Base-by-base conservation (phyloP, 2,888 invertebrate genomes). In the Blomia tropicalis region DNA sequence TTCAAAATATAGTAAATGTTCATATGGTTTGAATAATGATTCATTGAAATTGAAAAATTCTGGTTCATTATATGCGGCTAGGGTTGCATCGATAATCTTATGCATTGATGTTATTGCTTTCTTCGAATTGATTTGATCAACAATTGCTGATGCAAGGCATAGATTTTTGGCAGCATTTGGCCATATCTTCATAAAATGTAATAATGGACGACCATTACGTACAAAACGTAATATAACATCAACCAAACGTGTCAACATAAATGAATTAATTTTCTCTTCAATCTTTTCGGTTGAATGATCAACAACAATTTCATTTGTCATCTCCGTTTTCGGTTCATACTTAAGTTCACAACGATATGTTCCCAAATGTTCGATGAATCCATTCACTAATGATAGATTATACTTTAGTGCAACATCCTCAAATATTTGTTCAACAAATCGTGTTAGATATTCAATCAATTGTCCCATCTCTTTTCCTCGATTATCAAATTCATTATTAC, bases 21-120 rank as follows among this genome's bases (percentile, higher is more conserved):
- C 92, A 72, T 92, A 92, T 0, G 93, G 92, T 71, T 93, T 92
- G 68, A 93, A 82, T 7, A 93, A 77, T 0, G 90, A 88, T 73
- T 93, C 93, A 72, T 93, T 91, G 73, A 93, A 90, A 73, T 93
- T 92, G 75, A 92, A 93, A 75, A 92, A 87, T 0, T 90, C 85
- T 66, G 90, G 74, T 72, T 93, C 93, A 0, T 84, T 81, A 73
- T 87, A 87, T 70, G 86, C 86, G 69, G 86, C 87, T 58, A 95
- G 76, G 22, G 92, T 75, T 0, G 87, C 84, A 1, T 87, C 88
- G 58, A 92, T 86, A 23, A 88, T 84, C 70, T 92, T 92, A 71
- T 92, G 92, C 65, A 95, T 85, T 70, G 88, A 88, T 5, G 74
- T 72, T 31, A 93, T 87, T 0, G 91, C 90, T 70, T 88, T 83